These are phyloP conservation scores for Melieria picta DNA, from an alignment of 2,888 invertebrate genomes.

Conservation along the genomic window DNA sequence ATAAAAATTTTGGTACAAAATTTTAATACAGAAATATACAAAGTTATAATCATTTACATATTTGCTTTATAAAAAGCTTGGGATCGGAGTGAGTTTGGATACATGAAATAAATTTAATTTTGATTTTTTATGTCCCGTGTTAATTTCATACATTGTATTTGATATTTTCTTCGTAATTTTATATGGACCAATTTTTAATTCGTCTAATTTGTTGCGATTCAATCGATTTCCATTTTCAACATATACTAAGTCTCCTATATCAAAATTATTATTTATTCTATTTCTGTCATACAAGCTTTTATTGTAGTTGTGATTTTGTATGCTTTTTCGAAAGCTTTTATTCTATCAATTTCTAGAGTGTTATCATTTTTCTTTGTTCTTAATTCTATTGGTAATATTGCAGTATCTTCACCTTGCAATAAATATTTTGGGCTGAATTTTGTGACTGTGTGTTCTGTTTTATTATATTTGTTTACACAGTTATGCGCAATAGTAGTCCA, in stretches of 20 bases:
- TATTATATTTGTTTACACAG: slow-evolving; percentile 38
- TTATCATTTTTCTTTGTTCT: slow-evolving; percentile 23
- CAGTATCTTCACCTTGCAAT: slow-evolving; percentile 30
- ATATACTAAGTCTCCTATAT: slow-evolving; percentile 34
- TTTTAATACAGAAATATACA: no score
- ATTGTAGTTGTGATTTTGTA: slow-evolving; percentile 36
- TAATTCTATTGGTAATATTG: slow-evolving; percentile 36
- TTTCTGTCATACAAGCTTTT: slow-evolving; percentile 36
- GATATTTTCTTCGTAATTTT: slow-evolving; percentile 28
- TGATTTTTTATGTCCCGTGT: slow-evolving; percentile 26
- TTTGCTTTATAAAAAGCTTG: no score
- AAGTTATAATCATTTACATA: no score
- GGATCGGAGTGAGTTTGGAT: slow-evolving; percentile 17
- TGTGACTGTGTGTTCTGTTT: slow-evolving; percentile 41
- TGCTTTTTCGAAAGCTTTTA: slow-evolving; percentile 34
- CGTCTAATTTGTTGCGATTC: slow-evolving; percentile 41
- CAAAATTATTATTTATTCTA: slow-evolving; percentile 27
- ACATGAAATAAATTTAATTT: slow-evolving; percentile 21
- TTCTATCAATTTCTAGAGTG: slow-evolving; percentile 30
- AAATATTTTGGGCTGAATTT: slow-evolving; percentile 37
- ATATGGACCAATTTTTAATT: slow-evolving; percentile 27
- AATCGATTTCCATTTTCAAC: slow-evolving; percentile 38
- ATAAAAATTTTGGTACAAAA: no score
- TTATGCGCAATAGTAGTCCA: slow-evolving; percentile 39
- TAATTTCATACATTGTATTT: slow-evolving; percentile 24